phyloP scores from a whole-genome alignment of 2,797 vertebrate genomes.

The Amniataba percoides region DNA sequence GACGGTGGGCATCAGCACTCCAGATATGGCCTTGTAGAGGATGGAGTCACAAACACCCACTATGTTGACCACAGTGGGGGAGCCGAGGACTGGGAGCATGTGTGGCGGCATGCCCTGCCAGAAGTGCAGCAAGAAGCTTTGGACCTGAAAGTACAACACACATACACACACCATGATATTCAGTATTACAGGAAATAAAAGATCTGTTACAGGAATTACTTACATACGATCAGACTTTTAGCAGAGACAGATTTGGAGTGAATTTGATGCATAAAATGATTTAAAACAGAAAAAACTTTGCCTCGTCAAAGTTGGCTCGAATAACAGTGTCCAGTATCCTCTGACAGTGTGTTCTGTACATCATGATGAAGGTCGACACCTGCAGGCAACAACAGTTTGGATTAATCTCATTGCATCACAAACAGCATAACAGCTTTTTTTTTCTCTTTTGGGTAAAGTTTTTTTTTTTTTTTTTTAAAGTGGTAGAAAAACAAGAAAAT shows the following conservation, averaged over 20 bases:
- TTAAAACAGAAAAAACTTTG: constrained; percentile 64
- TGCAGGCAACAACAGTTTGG: constrained; percentile 73
- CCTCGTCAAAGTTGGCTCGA: constrained; percentile 99
- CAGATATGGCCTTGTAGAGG: constrained; percentile 99
- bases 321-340: constrained; percentile 99
- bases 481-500: constrained; percentile 81
- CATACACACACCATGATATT: constrained; percentile 5
- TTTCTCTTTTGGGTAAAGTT: constrained; percentile 24
- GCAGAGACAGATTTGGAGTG: not conserved
- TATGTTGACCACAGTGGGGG: constrained; percentile 96
- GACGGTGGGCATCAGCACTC: constrained; percentile 98
- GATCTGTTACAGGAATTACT: not conserved
- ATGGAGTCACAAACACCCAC: constrained; percentile 99
- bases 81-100: constrained; percentile 97
- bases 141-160: constrained; percentile 87
- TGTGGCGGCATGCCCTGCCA: constrained; percentile 99
- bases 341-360: constrained; percentile 99
- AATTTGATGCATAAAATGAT: not conserved
- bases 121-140: constrained; percentile 99
- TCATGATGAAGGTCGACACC: constrained; percentile 99
- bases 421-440: constrained; percentile 32
- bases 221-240: not conserved
- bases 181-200: constrained; percentile 10
- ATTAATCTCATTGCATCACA: constrained; percentile 57
- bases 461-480: too few relatives aligned